Conservation (phyloP, 2,113 vertebrate species). For the Xenopus laevis region DNA sequence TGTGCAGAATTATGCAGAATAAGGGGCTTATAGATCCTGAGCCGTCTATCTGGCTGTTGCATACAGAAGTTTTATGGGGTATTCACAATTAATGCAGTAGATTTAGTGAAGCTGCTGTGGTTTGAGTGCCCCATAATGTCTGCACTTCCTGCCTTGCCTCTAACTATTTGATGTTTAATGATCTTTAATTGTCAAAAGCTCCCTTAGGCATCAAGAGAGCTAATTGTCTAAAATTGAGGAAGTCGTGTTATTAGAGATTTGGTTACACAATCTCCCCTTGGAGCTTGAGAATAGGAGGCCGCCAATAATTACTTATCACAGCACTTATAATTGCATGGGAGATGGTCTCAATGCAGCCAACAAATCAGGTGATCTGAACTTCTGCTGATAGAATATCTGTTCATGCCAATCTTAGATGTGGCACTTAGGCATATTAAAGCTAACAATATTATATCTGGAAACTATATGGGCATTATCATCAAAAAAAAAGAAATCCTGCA, state of each 20-base stretch:
- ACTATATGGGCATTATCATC: too few species aligned
- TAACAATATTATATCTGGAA: too few species aligned
- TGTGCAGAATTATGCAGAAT: too few species aligned
- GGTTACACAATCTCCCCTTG: not conserved
- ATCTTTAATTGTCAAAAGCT: not conserved
- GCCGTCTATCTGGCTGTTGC: too few species aligned
- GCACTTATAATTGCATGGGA: not conserved
- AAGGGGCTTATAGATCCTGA: too few species aligned
- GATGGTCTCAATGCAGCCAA: too few species aligned
- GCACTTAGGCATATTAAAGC: too few species aligned
- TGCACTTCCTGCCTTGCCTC: not conserved
- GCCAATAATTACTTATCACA: not conserved
- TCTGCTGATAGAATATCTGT: too few species aligned
- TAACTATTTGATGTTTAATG: not conserved
- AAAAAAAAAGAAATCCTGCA: too few species aligned
- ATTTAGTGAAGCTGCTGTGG: not conserved
- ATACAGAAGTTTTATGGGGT: too few species aligned
- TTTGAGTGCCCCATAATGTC: not conserved
- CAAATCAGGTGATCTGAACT: too few species aligned
- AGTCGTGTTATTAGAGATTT: not conserved
- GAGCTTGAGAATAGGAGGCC: not conserved
- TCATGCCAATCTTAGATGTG: too few species aligned
- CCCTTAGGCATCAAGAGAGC: constrained; percentile 5
- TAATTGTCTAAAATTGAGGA: constrained; percentile 10
- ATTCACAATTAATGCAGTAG: not conserved